Evolutionary conservation across 2,888 invertebrate species (phyloP), one percentile per base, ranked within the genome.

Genomic region (Cetonia aurata): DNA sequence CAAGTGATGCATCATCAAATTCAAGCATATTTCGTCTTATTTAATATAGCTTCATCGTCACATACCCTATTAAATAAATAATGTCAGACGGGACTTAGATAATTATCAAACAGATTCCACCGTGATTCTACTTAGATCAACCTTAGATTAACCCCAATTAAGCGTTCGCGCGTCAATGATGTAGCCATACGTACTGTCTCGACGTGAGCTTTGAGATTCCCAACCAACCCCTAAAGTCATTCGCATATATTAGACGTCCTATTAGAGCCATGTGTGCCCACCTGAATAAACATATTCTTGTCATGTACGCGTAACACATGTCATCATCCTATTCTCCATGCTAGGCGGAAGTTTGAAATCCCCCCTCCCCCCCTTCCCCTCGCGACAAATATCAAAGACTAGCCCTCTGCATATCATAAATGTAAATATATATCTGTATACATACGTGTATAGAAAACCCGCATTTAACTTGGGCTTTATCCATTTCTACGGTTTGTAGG

Each of bases 221-320:
- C 37, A 37, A 12, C 41, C 15, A 41, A 25, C 50, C 2, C 50
- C 17, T 0, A 17, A 60, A 48, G 33, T 65, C 37, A 50, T 50
- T 65, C 41, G 62, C 62, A 65, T 65, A 65, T 12, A 65, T 65
- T 65, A 50, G 33, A 17, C 37, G 17, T 50, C 62, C 50, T 37
- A 65, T 65, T 50, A 65, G 62, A n/a, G 31, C 33, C 62, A 50
- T 41, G 41, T 65, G 62, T 65, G 50, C 62, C 19, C 50, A 52
- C 62, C 62, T 65, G 37, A 65, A 48, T 50, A 65, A 65, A 65
- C 50, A 62, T 62, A 65, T 65, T 65, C 62, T 37, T n/a, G 37
- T 65, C 50, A 65, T 48, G 62, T 65, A 31, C 37, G 50, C 37
- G 50, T 17, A 50, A 50, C 50, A 65, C 50, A 65, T 37, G 62